phyloP scores from a whole-genome alignment of 2,113 vertebrate genomes.

The Thamnaconus septentrionalis region DNA sequence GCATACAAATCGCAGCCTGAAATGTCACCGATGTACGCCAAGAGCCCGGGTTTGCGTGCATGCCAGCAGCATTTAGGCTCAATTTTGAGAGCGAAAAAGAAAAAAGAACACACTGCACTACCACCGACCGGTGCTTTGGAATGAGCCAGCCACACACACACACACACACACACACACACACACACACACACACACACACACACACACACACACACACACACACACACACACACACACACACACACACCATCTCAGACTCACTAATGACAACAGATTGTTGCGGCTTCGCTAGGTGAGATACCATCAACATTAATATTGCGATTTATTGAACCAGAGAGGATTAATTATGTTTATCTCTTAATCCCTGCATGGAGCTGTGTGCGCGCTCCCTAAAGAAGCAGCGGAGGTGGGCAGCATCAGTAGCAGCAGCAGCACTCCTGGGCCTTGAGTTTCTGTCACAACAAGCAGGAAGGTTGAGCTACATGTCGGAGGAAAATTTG shows the following conservation, averaged over 20 bases:
- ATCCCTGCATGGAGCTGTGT: slow-evolving; percentile 49
- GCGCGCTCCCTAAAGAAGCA: slow-evolving; percentile 33
- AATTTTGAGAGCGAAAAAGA: too few species aligned
- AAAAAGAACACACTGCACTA: too few species aligned
- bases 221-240: not conserved
- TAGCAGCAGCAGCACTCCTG: slow-evolving; percentile 26
- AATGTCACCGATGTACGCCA: too few species aligned
- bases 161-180: too few species aligned
- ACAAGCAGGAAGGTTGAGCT: slow-evolving; percentile 39
- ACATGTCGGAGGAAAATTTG: slow-evolving; percentile 43
- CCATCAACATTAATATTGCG: slow-evolving; percentile 50
- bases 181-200: slow-evolving; percentile 1
- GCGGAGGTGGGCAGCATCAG: too few species aligned
- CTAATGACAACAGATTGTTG: slow-evolving; percentile 6
- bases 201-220: too few species aligned
- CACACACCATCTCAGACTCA: slow-evolving; percentile 7
- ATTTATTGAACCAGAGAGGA: slow-evolving; percentile 58
- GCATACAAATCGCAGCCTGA: too few species aligned
- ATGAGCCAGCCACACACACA: too few species aligned
- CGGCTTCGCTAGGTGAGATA: not conserved
- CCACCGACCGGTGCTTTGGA: too few species aligned
- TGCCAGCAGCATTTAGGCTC: too few species aligned
- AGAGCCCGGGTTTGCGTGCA: too few species aligned
- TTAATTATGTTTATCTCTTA: slow-evolving; percentile 72
- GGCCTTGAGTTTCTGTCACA: slow-evolving; percentile 43